Conservation (phyloP, 2,113 vertebrate genomes). For the Phyllopteryx taeniolatus region DNA sequence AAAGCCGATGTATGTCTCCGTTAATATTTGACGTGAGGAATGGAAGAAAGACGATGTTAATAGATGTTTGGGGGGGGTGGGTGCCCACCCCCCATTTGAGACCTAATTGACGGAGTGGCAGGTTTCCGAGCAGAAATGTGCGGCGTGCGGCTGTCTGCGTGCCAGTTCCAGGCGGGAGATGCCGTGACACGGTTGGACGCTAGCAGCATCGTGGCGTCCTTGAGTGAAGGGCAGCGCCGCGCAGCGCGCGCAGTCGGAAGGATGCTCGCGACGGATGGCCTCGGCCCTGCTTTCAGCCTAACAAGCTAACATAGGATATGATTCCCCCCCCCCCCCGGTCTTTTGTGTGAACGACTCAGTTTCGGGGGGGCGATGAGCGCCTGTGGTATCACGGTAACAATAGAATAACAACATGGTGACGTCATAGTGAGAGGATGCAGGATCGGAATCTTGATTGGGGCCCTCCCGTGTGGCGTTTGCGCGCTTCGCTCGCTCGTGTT, state of each 20-base stretch:
- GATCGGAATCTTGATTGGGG: no score
- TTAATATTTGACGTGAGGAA: background rate
- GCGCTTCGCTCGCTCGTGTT: no score
- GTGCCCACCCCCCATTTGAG: background rate
- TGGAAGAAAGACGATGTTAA: background rate
- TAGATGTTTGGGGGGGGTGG: background rate
- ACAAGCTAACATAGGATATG: background rate
- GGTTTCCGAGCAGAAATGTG: background rate
- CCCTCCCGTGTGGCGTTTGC: no score
- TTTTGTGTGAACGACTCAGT: no score
- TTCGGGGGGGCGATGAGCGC: no score
- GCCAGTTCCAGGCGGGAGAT: background rate
- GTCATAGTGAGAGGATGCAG: no score
- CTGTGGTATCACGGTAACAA: no score
- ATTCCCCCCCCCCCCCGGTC: background rate
- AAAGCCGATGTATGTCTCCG: background rate
- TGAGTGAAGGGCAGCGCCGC: constrained; percentile 66
- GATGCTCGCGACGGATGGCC: constrained; percentile 32
- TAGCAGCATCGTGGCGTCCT: constrained; percentile 67
- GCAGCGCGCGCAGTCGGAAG: constrained; percentile 30
- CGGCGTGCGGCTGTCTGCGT: no score
- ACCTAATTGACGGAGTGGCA: background rate
- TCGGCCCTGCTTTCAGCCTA: background rate
- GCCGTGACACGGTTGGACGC: constrained; percentile 3
- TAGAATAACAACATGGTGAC: no score